phyloP scores from a whole-genome alignment of 2,888 invertebrate species.

The Nymphalis polychloros region DNA sequence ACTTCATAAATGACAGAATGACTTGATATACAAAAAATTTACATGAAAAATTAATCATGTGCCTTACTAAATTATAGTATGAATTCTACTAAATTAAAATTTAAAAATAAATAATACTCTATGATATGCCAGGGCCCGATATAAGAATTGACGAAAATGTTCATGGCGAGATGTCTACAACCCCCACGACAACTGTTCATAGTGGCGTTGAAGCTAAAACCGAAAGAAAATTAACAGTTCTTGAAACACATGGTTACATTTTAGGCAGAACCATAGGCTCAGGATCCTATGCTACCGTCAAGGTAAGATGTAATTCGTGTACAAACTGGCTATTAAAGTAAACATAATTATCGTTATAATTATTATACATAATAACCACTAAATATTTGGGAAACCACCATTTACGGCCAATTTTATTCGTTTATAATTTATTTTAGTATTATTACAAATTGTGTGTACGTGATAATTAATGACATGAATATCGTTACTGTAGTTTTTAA shows the following conservation, averaged over 20 bases:
- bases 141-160: conserved; percentile 77
- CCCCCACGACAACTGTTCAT: conserved; percentile 72
- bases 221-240: conserved; percentile 83
- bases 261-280: conserved; percentile 89
- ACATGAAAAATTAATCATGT: conserved; percentile 60
- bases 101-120: conserved; percentile 60
- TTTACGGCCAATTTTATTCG: neutral
- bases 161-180: conserved; percentile 75
- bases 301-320: conserved; percentile 66
- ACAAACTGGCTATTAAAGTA: neutral
- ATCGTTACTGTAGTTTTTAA: neutral
- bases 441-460: too few species aligned
- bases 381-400: neutral
- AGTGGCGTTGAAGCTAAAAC: conserved; percentile 70
- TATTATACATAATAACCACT: too few species aligned
- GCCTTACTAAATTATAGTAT: conserved; percentile 71
- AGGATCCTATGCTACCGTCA: conserved; percentile 92
- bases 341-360: too few species aligned
- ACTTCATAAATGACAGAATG: conserved; percentile 69
- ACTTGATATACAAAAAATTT: conserved; percentile 55
- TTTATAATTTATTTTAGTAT: too few species aligned
- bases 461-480: too few species aligned
- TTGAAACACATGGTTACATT: conserved; percentile 89
- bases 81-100: conserved; percentile 56
- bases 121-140: conserved; percentile 81